A percentile compares a stretch with the other conserved stretches of the same genome.
Conservation (phyloP, 2,888 invertebrate species). For the Drosophila melanosoma region DNA sequence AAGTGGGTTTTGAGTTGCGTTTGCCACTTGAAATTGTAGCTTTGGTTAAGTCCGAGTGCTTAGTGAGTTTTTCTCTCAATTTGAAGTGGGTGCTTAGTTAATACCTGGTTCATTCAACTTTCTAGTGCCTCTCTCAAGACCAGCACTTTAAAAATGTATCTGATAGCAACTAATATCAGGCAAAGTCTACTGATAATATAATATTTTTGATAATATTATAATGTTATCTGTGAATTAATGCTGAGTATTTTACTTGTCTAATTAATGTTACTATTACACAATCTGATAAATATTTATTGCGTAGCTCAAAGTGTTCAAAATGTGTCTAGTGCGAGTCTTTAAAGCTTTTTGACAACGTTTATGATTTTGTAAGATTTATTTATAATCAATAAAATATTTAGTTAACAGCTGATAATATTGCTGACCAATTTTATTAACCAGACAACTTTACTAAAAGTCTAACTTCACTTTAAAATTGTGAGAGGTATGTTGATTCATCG, state of each 20-base stretch:
- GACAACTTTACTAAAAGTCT: background rate
- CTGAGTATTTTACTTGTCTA: conserved; percentile 16
- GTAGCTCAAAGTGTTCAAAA: conserved; percentile 19
- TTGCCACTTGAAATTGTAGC: conserved; percentile 43
- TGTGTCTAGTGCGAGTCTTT: background rate
- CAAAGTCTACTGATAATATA: conserved; percentile 23
- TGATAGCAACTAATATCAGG: conserved; percentile 35
- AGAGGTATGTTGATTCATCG: background rate
- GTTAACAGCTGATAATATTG: background rate
- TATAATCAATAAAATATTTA: background rate
- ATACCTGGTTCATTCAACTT: conserved; percentile 47
- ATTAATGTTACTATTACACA: conserved; percentile 11
- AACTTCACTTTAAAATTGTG: background rate
- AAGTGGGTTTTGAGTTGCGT: conserved; percentile 60
- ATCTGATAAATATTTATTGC: conserved; percentile 28
- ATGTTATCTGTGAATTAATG: conserved; percentile 1
- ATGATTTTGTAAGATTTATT: conserved; percentile 5
- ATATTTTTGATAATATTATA: background rate
- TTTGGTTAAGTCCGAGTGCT: conserved; percentile 21
- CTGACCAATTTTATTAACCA: background rate
- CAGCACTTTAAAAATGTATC: conserved; percentile 21
- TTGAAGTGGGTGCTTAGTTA: conserved; percentile 54
- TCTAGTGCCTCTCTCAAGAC: conserved; percentile 33
- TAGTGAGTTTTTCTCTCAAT: conserved; percentile 37
- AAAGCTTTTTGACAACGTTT: background rate